Base-by-base conservation (phyloP, 2,888 invertebrate genomes). In the Laspeyria flexula region DNA sequence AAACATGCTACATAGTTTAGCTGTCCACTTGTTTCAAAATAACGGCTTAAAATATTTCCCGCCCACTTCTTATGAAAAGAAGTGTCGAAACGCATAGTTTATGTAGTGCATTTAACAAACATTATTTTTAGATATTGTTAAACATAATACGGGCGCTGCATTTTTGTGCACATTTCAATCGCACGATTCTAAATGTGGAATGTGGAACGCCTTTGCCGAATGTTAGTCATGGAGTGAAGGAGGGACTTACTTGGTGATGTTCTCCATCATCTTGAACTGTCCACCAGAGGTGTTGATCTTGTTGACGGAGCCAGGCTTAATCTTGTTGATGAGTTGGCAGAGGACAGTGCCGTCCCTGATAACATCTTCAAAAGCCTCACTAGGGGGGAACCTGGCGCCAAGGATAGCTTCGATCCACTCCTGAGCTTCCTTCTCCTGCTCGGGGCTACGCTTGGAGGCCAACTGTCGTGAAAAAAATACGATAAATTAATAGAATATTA, bases 191-290 rank as follows among this genome's bases (percentile, higher is more conserved):
- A 1, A 25, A 25, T 7, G 6, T 1, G 7, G 7, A 6, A 25
- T 7, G 7, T n/a, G n/a, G n/a, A n/a, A n/a, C n/a, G 21, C 5
- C 5, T 21, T 21, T 21, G 5, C 21, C 21, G 3, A 3, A 3
- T 21, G 2, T 21, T 21, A 21, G 2, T 3, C 5, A 21, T 21
- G 21, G 2, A 21, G 6, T 25, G 3, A 3, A 18, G 18, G 5
- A 0, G 31, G 34, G 41, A 92, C 95, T 94, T 85, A 99, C 96
- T 95, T 94, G 93, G 97, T 98, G 88, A 99, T 98, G 94, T 99
- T 99, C 91, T 99, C 99, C 99, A 99, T 99, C 96, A 99, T 96
- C 86, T 99, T 99, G 95, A 99, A 99, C 84, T 99, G 98, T 83
- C 99, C 98, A 71, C 99, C 98, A 39, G 96, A 95, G 70, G 96